Percentiles rank a stretch among this genome's conserved stretches.
These are phyloP conservation scores for Coryphaenoides rupestris DNA, from an alignment of 2,113 vertebrate genomes.

Conservation along the genomic window DNA sequence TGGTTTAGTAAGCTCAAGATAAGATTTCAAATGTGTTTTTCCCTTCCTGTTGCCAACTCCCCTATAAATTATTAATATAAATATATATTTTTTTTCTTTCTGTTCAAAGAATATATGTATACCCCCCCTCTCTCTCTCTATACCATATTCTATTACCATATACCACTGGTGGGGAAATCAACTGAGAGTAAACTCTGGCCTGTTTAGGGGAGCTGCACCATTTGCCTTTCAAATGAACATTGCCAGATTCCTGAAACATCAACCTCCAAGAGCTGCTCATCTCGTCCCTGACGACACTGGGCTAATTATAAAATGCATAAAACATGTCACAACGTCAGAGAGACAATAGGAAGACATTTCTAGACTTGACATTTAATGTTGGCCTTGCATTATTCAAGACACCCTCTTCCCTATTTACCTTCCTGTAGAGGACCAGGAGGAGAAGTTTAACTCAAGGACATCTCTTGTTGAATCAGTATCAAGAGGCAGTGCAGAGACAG, in stretches of 20 bases:
- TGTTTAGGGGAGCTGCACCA: conserved; percentile 13
- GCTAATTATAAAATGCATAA: conserved; percentile 76
- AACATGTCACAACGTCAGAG: conserved; percentile 62
- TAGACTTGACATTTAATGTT: conserved; percentile 73
- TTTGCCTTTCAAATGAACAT: conserved; percentile 65
- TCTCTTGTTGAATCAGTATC: too few relatives aligned
- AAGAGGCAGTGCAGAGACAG: too few relatives aligned
- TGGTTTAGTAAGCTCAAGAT: too few relatives aligned
- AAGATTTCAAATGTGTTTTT: too few relatives aligned
- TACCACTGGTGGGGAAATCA: conserved; percentile 13
- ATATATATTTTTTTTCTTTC: too few relatives aligned
- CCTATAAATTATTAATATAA: too few relatives aligned
- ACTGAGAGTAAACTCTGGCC: conserved; percentile 13
- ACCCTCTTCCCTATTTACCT: conserved; percentile 64
- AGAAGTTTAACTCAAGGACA: too few relatives aligned
- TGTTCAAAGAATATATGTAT: too few relatives aligned
- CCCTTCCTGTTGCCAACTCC: too few relatives aligned
- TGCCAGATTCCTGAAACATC: conserved; percentile 41
- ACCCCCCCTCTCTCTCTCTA: too few relatives aligned
- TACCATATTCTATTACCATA: too few relatives aligned
- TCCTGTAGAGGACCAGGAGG: conserved; percentile 14
- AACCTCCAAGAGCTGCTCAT: conserved; percentile 32
- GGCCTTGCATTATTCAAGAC: conserved; percentile 68
- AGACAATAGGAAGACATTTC: conserved; percentile 70
- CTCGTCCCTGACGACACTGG: conserved; percentile 41